Evolutionary conservation across 1,140 invertebrate genomes (phyloP).

Genomic region (Drosophila athabasca): DNA sequence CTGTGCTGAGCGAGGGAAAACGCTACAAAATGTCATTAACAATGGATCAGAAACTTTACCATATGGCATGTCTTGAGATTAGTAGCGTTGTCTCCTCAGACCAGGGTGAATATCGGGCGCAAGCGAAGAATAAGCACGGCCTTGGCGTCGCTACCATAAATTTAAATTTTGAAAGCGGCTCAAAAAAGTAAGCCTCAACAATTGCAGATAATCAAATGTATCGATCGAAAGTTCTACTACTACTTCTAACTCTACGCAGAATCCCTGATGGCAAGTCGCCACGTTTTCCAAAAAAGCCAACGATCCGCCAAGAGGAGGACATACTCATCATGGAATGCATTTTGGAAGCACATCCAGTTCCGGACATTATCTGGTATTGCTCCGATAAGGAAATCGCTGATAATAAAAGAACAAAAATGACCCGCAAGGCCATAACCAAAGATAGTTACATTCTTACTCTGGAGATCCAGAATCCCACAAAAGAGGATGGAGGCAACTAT

Average conservation of each 20-base stretch:
- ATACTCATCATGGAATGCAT: conserved; percentile 97
- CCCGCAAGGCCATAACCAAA: conserved; percentile 92
- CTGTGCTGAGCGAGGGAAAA: conserved; percentile 90
- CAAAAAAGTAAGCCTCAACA: conserved; percentile 90
- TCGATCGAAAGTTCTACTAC: conserved; percentile 18
- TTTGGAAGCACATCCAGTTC: conserved; percentile 96
- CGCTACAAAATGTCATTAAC: conserved; percentile 91
- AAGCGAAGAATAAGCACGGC: conserved; percentile 96
- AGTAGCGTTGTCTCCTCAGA: conserved; percentile 92
- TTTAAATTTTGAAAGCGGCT: conserved; percentile 96
- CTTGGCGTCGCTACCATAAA: conserved; percentile 97
- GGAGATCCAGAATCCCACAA: conserved; percentile 96
- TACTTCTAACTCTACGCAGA: conserved; percentile 85
- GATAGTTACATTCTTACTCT: conserved; percentile 95
- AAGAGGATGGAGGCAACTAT: conserved; percentile 98
- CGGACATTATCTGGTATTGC: conserved; percentile 98
- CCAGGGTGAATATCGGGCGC: conserved; percentile 96
- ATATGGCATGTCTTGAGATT: conserved; percentile 94
- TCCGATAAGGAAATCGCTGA: conserved; percentile 92
- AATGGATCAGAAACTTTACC: conserved; percentile 94
- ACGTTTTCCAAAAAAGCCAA: conserved; percentile 98
- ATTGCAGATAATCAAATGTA: conserved; percentile 16
- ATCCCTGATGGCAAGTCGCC: conserved; percentile 97
- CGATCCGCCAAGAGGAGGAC: conserved; percentile 97
- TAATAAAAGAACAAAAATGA: conserved; percentile 93